Percentiles rank a stretch among this genome's conserved stretches.
Evolutionary conservation across 2,888 invertebrate genomes (phyloP).

Genomic region (Muschampia plurimacula): DNA sequence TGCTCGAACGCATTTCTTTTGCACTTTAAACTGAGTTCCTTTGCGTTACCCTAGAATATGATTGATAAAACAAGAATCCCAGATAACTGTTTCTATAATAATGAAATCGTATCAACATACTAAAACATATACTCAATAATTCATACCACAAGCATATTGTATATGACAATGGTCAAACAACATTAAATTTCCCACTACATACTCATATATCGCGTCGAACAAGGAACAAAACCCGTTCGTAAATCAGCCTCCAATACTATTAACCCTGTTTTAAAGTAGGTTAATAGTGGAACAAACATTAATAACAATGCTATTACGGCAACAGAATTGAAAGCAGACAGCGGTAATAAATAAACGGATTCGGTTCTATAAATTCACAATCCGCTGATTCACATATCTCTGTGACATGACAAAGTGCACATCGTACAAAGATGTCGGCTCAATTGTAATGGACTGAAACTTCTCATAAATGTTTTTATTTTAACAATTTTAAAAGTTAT

Average conservation of each 20-base stretch:
- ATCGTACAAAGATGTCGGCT: slow-evolving; percentile 11
- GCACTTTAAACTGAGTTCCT: no score
- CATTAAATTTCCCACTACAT: not conserved
- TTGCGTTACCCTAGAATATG: no score
- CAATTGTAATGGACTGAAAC: not conserved
- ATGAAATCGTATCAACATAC: no score
- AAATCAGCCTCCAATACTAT: slow-evolving; percentile 37
- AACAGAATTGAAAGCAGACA: slow-evolving; percentile 39
- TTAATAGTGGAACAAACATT: slow-evolving; percentile 39
- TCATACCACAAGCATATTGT: not conserved
- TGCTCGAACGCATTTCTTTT: no score
- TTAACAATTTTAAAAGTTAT: no score
- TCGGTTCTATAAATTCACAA: slow-evolving; percentile 32
- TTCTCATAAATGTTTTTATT: not conserved
- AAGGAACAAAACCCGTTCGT: slow-evolving; percentile 21
- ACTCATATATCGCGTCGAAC: slow-evolving; percentile 7
- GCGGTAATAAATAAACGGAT: slow-evolving; percentile 28
- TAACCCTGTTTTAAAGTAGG: slow-evolving; percentile 36
- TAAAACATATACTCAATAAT: not conserved
- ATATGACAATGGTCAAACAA: not conserved
- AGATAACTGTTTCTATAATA: no score
- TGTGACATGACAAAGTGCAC: slow-evolving; percentile 30
- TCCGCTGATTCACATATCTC: slow-evolving; percentile 33
- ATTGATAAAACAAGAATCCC: no score
- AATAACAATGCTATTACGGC: slow-evolving; percentile 37